These are phyloP conservation scores for Maniola jurtina DNA, from an alignment of 1,140 invertebrate species.

Conservation along the genomic window DNA sequence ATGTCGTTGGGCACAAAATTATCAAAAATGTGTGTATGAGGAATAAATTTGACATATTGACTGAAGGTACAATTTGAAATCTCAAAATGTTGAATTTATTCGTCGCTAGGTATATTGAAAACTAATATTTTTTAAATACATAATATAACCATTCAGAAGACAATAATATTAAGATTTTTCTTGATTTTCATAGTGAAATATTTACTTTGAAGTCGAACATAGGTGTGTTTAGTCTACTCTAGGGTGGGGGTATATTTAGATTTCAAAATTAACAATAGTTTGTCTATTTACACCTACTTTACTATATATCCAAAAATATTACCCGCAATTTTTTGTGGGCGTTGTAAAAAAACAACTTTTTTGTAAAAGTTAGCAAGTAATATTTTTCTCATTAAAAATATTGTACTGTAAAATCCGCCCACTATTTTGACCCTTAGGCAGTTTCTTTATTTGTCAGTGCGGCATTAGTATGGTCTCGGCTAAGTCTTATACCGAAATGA, in stretches of 20 bases:
- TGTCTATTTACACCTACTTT: slow-evolving; percentile 22
- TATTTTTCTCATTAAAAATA: background rate
- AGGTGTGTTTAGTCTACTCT: slow-evolving; percentile 13
- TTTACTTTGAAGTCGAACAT: background rate
- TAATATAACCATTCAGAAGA: background rate
- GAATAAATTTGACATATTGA: no score
- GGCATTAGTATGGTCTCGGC: no score
- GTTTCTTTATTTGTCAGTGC: no score
- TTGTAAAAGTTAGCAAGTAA: background rate
- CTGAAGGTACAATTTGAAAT: no score
- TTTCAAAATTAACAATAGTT: slow-evolving; percentile 23
- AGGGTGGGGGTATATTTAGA: background rate
- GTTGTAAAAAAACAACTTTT: background rate
- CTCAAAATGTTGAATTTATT: no score
- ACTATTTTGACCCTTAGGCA: slow-evolving; percentile 34
- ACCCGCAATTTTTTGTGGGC: background rate
- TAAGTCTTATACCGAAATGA: no score
- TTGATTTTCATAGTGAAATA: no score
- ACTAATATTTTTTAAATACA: no score
- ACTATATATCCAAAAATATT: slow-evolving; percentile 19
- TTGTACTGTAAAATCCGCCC: slow-evolving; percentile 48
- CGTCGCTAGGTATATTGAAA: no score
- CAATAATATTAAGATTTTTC: background rate
- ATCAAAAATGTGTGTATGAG: no score
- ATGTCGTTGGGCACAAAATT: no score